These are phyloP conservation scores for Leptodirus hochenwartii DNA, from an alignment of 2,888 invertebrate genomes.

Conservation along the genomic window DNA sequence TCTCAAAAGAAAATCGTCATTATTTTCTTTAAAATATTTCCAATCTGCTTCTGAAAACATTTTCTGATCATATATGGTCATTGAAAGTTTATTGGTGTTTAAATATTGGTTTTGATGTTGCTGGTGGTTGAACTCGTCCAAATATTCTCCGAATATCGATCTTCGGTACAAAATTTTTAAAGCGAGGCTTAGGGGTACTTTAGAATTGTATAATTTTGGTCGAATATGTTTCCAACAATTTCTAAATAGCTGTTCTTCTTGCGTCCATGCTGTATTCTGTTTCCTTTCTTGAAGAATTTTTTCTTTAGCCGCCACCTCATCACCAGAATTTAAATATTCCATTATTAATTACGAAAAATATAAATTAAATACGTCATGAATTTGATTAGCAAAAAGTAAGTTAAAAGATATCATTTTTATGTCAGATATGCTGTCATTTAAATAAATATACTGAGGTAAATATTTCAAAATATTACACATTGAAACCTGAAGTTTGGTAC, in stretches of 20 bases:
- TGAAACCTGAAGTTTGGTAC: no score
- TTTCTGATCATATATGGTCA: conserved; percentile 16
- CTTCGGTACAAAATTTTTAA: conserved; percentile 14
- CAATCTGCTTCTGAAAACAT: conserved; percentile 13
- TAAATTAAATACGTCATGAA: no score
- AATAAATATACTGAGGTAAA: no score
- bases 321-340: no score
- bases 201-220: conserved; percentile 9
- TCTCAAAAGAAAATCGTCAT: conserved; percentile 17
- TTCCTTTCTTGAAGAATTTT: no score
- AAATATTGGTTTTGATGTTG: conserved; percentile 16
- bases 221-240: conserved; percentile 8
- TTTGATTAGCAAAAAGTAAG: no score
- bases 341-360: no score
- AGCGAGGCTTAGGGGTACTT: conserved; percentile 14
- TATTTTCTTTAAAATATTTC: conserved; percentile 13
- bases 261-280: no score
- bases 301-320: no score
- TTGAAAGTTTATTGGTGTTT: conserved; percentile 18
- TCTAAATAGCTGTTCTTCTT: conserved; percentile 9
- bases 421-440: no score
- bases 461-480: no score
- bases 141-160: conserved; percentile 19
- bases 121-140: conserved; percentile 17
- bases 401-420: no score